These are phyloP conservation scores for Crepidodera aurea DNA, from an alignment of 2,888 invertebrate genomes.

Conservation along the genomic window DNA sequence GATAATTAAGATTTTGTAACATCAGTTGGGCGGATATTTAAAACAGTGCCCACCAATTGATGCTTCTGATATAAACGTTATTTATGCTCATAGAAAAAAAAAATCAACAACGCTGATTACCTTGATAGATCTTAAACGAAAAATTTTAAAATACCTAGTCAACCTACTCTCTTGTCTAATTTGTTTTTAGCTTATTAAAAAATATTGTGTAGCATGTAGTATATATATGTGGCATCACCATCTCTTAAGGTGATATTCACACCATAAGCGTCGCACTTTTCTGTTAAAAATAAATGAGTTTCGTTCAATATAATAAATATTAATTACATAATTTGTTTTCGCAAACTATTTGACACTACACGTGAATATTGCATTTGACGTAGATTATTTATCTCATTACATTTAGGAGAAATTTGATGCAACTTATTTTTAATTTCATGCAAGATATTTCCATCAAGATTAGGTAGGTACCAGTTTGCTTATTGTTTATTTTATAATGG, in stretches of 20 bases:
- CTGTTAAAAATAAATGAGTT: background rate
- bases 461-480: no score
- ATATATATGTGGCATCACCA: background rate
- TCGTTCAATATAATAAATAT: no score
- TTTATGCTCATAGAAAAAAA: constrained; percentile 29
- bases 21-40: constrained; percentile 43
- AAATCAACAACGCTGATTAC: constrained; percentile 22
- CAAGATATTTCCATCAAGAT: no score
- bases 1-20: constrained; percentile 42
- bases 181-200: constrained; percentile 22
- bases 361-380: no score
- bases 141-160: constrained; percentile 8
- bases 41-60: constrained; percentile 45
- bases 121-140: constrained; percentile 17
- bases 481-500: no score
- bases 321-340: no score
- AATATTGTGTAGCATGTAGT: background rate
- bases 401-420: no score
- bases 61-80: constrained; percentile 32
- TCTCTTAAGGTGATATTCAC: background rate
- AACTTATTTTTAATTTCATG: no score
- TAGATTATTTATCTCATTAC: no score
- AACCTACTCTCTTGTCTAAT: constrained; percentile 15
- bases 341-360: no score
- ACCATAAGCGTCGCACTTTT: background rate